Evolutionary conservation across 2,888 invertebrate genomes (phyloP).

Genomic region (Trachelus tabidus): DNA sequence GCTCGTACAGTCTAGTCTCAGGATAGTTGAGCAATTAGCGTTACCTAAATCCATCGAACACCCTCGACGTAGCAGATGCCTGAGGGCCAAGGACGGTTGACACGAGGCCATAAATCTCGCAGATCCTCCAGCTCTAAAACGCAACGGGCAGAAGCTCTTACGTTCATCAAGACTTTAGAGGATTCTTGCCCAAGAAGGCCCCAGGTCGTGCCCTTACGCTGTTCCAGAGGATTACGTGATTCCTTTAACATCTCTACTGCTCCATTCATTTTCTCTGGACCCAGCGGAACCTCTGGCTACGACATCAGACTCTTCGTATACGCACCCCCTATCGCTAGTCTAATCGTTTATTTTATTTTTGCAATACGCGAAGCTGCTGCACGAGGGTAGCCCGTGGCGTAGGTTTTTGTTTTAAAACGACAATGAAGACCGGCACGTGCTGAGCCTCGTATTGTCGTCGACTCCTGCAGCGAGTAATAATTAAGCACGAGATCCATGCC

Average conservation of each 20-base stretch:
- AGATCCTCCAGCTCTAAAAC: not conserved
- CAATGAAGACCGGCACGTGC: slow-evolving; percentile 50
- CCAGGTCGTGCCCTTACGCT: not conserved
- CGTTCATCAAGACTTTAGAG: not conserved
- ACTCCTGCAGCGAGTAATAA: slow-evolving; percentile 56
- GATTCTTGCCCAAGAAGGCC: not conserved
- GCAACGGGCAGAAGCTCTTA: not conserved
- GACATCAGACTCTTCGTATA: not conserved
- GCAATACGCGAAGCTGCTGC: not conserved
- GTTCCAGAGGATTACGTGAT: not conserved
- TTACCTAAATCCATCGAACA: slow-evolving; percentile 24
- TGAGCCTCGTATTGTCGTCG: slow-evolving; percentile 39
- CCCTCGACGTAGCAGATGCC: not conserved
- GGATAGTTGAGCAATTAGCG: slow-evolving; percentile 39
- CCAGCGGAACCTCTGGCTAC: not conserved
- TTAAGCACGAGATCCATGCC: slow-evolving; percentile 51
- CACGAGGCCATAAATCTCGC: not conserved
- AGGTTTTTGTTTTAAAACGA: slow-evolving; percentile 51
- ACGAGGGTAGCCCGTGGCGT: slow-evolving; percentile 20
- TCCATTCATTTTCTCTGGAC: not conserved
- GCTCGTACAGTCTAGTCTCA: slow-evolving; percentile 27
- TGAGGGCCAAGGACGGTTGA: not conserved
- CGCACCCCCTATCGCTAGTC: not conserved
- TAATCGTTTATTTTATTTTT: not conserved
- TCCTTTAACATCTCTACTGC: not conserved